A percentile compares a stretch with the other conserved stretches of the same genome.
Conservation (phyloP, 2,113 vertebrate species). For the Sula dactylatra region DNA sequence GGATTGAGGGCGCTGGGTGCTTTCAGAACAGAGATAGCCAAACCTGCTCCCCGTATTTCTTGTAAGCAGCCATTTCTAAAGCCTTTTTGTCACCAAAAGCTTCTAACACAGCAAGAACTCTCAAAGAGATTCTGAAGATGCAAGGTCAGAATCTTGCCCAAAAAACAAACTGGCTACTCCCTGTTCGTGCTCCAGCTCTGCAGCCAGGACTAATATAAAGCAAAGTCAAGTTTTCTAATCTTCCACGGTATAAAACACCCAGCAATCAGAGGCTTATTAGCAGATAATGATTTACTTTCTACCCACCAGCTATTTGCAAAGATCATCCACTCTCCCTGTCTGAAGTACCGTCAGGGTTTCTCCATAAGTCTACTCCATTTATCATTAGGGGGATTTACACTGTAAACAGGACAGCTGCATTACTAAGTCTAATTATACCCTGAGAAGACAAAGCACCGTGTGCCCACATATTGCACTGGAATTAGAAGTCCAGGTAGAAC, state of each 20-base stretch:
- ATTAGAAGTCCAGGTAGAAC: conserved; percentile 62
- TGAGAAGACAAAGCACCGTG: conserved; percentile 63
- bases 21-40: not conserved
- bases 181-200: not conserved
- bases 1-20: not conserved
- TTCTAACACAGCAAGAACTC: not conserved
- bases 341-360: conserved; percentile 60
- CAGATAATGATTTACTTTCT: conserved; percentile 54
- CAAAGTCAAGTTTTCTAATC: conserved; percentile 29
- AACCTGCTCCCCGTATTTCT: not conserved
- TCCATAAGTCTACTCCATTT: conserved; percentile 71
- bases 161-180: not conserved
- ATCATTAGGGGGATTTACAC: conserved; percentile 77
- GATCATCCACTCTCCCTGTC: conserved; percentile 38
- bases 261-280: conserved; percentile 35
- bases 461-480: conserved; percentile 50
- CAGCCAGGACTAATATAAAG: not conserved
- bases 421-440: conserved; percentile 82
- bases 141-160: not conserved
- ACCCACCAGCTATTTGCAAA: conserved; percentile 63
- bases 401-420: conserved; percentile 79
- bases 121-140: not conserved
- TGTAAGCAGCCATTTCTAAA: not conserved
- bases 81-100: not conserved
- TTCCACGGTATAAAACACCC: not conserved